Conservation (phyloP, 1,140 invertebrate genomes). For the Coptotermes formosanus region DNA sequence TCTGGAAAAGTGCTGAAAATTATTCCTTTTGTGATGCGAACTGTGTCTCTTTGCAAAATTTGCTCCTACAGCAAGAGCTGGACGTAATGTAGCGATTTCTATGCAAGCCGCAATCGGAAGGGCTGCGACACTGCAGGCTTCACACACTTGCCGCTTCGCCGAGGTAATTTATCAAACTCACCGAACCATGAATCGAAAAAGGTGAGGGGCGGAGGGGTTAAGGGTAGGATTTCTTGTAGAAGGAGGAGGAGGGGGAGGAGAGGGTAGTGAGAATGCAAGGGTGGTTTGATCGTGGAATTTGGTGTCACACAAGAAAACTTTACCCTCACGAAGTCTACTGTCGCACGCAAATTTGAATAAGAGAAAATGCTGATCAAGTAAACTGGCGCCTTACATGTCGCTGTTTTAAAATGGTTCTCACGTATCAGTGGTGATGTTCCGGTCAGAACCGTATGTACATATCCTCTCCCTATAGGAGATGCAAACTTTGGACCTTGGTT, state of each 20-base stretch:
- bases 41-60: background rate
- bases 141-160: constrained; percentile 5
- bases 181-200: constrained; percentile 18
- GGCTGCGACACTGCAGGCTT: background rate
- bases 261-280: background rate
- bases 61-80: background rate
- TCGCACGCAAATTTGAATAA: constrained; percentile 16
- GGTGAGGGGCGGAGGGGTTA: background rate
- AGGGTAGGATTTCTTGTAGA: constrained; percentile 3
- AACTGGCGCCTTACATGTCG: background rate
- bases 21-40: background rate
- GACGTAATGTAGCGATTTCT: background rate
- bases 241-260: background rate
- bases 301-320: constrained; percentile 5
- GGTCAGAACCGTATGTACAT: background rate
- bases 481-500: background rate
- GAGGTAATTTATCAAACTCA: constrained; percentile 12
- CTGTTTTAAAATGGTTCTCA: background rate
- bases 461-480: background rate
- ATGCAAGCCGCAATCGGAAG: background rate
- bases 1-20: background rate
- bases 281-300: constrained; percentile 5
- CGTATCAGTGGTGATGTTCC: background rate
- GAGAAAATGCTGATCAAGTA: constrained; percentile 9
- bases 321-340: background rate